Base-by-base conservation (phyloP, 2,113 vertebrate species). In the Dicentrarchus labrax region DNA sequence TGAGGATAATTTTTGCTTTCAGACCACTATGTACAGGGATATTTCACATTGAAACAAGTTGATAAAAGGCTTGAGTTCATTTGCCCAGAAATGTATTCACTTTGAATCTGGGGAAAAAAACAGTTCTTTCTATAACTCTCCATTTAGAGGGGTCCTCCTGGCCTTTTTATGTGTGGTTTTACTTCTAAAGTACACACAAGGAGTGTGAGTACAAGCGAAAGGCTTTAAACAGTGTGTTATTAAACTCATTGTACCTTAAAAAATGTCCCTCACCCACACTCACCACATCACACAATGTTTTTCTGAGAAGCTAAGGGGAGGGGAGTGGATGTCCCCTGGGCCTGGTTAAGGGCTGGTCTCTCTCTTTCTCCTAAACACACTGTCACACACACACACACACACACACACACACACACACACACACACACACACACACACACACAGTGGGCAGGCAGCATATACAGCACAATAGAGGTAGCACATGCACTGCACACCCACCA, bases 231-330 rank as follows among this genome's bases (percentile, higher is more conserved):
- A 74, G 66, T 17, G 41, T 48, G 38, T 50, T 24, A 84, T 77
- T 72, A 72, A 72, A 72, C 30, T 79, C 64, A 68, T 24, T 89
- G 84, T 68, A 71, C 82, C 74, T 75, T 86, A 57, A 89, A 84
- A 87, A 57, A 71, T 72, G 39, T 84, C 41, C 17, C 82, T 66
- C 50, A 45, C 17, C 8, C 30, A 59, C 73, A 73, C 9, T 50
- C 21, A 1, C n/a, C 61, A 69, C 24, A 6, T 80, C 68, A 80
- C 76, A 6, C 38, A 54, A 6, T 76, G 79, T 62, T 84, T 84
- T 88, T 90, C 80, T 82, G 61, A 86, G 80, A 90, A 89, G 73
- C 41, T 71, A 51, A 24, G 17, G n/a, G 19, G 56, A 70, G 59
- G 67, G 41, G 61, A 56, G 50, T 8, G 68, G 38, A 71, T 73